Evolutionary conservation across 2,113 vertebrate species (phyloP), one percentile per base, ranked within the genome.

Genomic region (Ptyas mucosa): DNA sequence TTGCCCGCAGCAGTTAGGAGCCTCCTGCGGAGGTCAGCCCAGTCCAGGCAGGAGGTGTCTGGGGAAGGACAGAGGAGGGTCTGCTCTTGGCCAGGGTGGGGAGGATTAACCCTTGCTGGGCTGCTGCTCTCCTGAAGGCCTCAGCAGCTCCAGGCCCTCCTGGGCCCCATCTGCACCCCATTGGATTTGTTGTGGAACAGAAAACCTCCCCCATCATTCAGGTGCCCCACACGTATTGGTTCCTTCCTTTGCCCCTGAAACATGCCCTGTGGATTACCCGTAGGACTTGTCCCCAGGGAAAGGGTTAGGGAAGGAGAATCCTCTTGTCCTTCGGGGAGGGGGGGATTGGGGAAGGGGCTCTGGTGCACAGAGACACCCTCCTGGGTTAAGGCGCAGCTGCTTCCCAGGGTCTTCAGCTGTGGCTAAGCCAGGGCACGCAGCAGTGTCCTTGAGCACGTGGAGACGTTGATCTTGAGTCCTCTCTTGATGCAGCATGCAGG

Each of bases 71-170:
- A 18, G 64, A 34, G 64, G 29, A 15, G 64, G 64, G 14, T 7
- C 69, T 39, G 10, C 2, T 34, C n/a, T 39, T 75, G 93, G 93
- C 94, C 93, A 90, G 89, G 91, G 91, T 26, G 8, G 93, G 64
- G 92, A 89, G 54, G 34, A 64, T 95, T 94, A 96, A 94, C 95
- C 95, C 95, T 92, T 23, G 8, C 21, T 26, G 93, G 9, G 90
- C 95, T 46, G 6, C 91, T 39, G 3, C 1, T 0, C 58, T 43
- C 3, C 39, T 0, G 8, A 2, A 0, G 34, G 1, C 0, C 2
- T 57, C 9, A 0, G 26, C 43, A 2, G 26, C 51, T 23, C 3
- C 9, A 3, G 7, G 6, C 9, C 3, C 39, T 75, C 24, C 88
- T 21, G 14, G 64, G 26, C 29, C 26, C 26, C 61, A 29, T 3